Conservation (phyloP, 2,888 invertebrate genomes). For the Pteria penguin region DNA sequence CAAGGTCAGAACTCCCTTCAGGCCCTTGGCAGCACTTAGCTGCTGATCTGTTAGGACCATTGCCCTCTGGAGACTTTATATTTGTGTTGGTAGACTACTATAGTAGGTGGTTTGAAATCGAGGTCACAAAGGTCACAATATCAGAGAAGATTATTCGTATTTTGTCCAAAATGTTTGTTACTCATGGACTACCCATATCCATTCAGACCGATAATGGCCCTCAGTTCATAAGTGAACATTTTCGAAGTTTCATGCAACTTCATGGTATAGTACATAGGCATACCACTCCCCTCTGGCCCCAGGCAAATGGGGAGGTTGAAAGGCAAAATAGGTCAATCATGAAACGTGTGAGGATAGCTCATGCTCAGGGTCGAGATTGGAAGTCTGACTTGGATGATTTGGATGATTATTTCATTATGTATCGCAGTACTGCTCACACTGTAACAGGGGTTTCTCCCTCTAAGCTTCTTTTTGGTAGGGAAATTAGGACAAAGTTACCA, state of each 20-base stretch:
- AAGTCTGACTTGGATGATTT: constrained; percentile 11
- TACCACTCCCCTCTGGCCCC: constrained; percentile 39
- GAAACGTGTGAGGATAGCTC: constrained; percentile 26
- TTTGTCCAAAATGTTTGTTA: constrained; percentile 29
- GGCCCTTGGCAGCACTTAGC: constrained; percentile 29
- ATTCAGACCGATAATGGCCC: constrained; percentile 46
- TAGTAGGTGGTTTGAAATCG: constrained; percentile 21
- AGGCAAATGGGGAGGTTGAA: constrained; percentile 54
- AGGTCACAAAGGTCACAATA: constrained; percentile 1
- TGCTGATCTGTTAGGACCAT: constrained; percentile 36
- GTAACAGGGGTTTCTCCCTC: constrained; percentile 19
- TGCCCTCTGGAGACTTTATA: constrained; percentile 34
- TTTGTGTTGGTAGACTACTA: constrained; percentile 43
- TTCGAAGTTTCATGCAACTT: constrained; percentile 12
- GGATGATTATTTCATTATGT: constrained; percentile 29
- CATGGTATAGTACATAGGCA: constrained; percentile 25
- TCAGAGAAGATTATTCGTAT: constrained; percentile 11
- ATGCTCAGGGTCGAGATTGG: constrained; percentile 32
- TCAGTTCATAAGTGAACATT: constrained; percentile 25
- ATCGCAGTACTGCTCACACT: constrained; percentile 24
- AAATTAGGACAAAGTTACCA: constrained; percentile 31
- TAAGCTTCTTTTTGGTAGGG: constrained; percentile 41
- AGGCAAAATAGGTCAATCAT: constrained; percentile 38
- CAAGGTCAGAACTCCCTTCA: constrained; percentile 15
- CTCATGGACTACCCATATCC: constrained; percentile 49